These are phyloP conservation scores for Semicossyphus pulcher DNA, from an alignment of 2,113 vertebrate genomes.

Conservation along the genomic window DNA sequence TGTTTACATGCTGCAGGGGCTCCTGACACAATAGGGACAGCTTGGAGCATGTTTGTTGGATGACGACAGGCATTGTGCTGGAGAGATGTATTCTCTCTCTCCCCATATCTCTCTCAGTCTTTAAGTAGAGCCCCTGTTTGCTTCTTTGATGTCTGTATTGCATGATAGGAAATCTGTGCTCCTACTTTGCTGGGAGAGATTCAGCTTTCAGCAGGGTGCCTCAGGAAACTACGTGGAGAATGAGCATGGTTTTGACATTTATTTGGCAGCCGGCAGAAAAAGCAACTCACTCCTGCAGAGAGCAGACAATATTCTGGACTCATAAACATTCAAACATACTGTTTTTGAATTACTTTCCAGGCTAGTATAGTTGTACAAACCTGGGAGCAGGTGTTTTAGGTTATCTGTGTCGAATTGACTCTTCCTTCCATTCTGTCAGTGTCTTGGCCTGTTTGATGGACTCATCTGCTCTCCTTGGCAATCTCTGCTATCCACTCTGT, in stretches of 20 bases:
- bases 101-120: slow-evolving; percentile 7
- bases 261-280: slow-evolving; percentile 31
- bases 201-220: slow-evolving; percentile 18
- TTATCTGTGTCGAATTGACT: slow-evolving; percentile 63
- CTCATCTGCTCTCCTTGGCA: background rate
- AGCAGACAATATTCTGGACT: background rate
- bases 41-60: slow-evolving; percentile 57
- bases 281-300: background rate
- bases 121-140: background rate
- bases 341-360: slow-evolving; percentile 1
- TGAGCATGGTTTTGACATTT: slow-evolving; percentile 8
- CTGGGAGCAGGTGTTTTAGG: slow-evolving; percentile 57
- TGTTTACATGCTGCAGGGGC: slow-evolving; percentile 69
- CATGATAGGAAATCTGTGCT: slow-evolving; percentile 52
- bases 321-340: background rate
- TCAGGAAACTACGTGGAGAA: slow-evolving; percentile 32
- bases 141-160: slow-evolving; percentile 34
- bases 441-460: slow-evolving; percentile 27
- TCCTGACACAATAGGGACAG: slow-evolving; percentile 66
- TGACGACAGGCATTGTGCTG: slow-evolving; percentile 63
- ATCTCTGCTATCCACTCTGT: background rate
- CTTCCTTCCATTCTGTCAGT: slow-evolving; percentile 34
- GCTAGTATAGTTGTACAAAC: slow-evolving; percentile 6
- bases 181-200: slow-evolving; percentile 3
- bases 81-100: slow-evolving; percentile 22